Base-by-base conservation (phyloP, 2,888 invertebrate genomes). In the Drosophila monieri region DNA sequence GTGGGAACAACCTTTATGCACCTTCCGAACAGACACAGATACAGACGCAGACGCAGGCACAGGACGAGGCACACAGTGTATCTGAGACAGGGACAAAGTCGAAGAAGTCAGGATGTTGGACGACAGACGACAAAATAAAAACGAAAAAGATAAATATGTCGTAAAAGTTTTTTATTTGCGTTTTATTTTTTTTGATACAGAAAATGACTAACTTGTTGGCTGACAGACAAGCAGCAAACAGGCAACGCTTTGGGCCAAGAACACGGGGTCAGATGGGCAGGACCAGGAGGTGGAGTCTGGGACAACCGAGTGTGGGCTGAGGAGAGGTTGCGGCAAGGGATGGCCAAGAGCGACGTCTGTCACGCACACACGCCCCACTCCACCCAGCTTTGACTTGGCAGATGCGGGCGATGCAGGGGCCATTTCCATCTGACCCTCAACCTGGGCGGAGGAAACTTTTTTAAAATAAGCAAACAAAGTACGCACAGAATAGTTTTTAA, bases 81-180 rank as follows among this genome's bases (percentile, higher is more conserved):
- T 15, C 35, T 56, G 52, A 62, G 27, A 23, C 18, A 30, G 23
- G 35, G 23, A 57, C 43, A 57, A 52, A 69, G 57, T 62, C 68
- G 58, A 61, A 44, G 52, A 74, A 76, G 69, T 60, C 58, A 59
- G 70, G 71, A 62, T 56, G 71, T 52, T 49, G 49, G 32, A 68
- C 73, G 74, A 62, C 77, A 49, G 59, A 58, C 44, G 51, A 39
- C 47, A 48, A 69, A 53, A 48, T 18, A 56, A 56, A 46, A 61
- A 71, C 72, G 77, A 80, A 80, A 79, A 85, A 85, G 88, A 83
- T 88, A 83, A 83, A 83, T 85, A 83, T 85, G 84, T 88, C 88
- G 88, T 83, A 83, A 83, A 88, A 83, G 85, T 83, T 88, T 88
- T 83, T 83, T 88, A 85, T 88, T 85, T 85, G 84, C 84, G 84